Evolutionary conservation across 2,888 invertebrate species (phyloP).

Genomic region (Ormyrus labotus): DNA sequence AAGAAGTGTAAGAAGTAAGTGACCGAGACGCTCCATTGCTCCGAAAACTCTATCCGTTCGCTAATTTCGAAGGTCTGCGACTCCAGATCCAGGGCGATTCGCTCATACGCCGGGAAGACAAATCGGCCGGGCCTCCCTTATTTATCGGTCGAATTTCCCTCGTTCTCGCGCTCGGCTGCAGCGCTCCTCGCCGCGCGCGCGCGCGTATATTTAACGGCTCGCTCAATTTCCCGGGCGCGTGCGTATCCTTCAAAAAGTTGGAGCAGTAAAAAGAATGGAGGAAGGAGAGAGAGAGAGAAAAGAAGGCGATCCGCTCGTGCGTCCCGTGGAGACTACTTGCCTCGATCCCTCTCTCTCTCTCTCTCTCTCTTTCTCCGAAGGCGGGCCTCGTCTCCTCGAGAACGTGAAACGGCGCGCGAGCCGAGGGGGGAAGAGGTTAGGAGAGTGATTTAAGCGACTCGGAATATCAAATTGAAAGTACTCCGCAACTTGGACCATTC

Average conservation of each 20-base stretch:
- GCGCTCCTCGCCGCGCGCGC: neutral
- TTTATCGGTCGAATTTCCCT: constrained; percentile 57
- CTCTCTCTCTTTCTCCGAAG: neutral
- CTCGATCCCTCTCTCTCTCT: neutral
- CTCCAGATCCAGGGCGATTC: neutral
- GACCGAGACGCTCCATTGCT: no score
- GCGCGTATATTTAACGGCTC: constrained; percentile 54
- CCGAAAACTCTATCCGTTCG: neutral
- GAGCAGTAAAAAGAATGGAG: constrained; percentile 54
- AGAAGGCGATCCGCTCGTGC: constrained; percentile 13
- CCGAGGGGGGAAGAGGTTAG: constrained; percentile 31
- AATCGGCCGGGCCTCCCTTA: constrained; percentile 47
- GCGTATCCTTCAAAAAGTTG: constrained; percentile 60
- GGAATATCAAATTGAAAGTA: constrained; percentile 68
- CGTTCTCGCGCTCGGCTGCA: constrained; percentile 2
- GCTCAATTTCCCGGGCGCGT: constrained; percentile 56
- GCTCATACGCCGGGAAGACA: constrained; percentile 33
- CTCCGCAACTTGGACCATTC: constrained; percentile 54
- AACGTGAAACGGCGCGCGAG: constrained; percentile 41
- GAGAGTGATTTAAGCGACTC: constrained; percentile 62
- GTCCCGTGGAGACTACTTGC: constrained; percentile 18
- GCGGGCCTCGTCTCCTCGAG: constrained; percentile 18
- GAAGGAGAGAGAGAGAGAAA: neutral
- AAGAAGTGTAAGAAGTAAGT: no score
- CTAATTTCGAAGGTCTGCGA: constrained; percentile 34